Base-by-base conservation (phyloP, 2,113 vertebrate genomes). In the Colinus virginianus region DNA sequence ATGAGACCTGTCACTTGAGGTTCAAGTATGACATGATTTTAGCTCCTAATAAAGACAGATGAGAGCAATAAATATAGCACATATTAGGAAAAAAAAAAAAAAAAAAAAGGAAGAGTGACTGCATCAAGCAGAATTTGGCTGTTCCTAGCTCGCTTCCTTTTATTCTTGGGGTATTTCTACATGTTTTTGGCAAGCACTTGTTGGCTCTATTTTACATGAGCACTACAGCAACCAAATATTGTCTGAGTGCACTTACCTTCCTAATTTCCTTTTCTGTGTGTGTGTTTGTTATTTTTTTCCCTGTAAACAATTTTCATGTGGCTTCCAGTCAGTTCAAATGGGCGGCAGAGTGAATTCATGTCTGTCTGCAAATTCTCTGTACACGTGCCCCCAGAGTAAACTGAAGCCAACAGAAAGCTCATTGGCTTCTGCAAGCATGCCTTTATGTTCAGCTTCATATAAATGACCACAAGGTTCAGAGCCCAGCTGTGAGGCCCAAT, bases 401-500 rank as follows among this genome's bases (percentile, higher is more conserved):
- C 26, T 16, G 16, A 72, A 55, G 34, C 66, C 69, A 76, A 21
- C 2, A 55, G 85, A 66, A 82, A 43, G 30, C n/a, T 36, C 6
- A 36, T 8, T 76, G 40, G 26, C 63, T 49, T 87, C 48, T 64
- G 22, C 36, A 26, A 51, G 26, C 59, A 8, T 78, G 36, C 36
- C 56, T 78, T 66, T 43, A 40, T 1, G 2, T 43, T 58, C n/a
- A 85, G 30, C 36, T 18, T 78, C 48, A 10, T 22, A 40, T 11
- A 66, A 48, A 64, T 8, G 36, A 21, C 56, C 68, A 25, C 1
- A 0, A 0, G 13, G 13, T 40, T 55, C 40, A 34, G 34, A 43
- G 71, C 34, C 45, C 0, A 13, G 18, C 42, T 64, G 75, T 14
- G 34, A 62, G 0, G 0, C 17, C 36, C 36, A 17, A 10, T 23